phyloP scores from a whole-genome alignment of 2,888 invertebrate species.

The Acanthopleura granulata region DNA sequence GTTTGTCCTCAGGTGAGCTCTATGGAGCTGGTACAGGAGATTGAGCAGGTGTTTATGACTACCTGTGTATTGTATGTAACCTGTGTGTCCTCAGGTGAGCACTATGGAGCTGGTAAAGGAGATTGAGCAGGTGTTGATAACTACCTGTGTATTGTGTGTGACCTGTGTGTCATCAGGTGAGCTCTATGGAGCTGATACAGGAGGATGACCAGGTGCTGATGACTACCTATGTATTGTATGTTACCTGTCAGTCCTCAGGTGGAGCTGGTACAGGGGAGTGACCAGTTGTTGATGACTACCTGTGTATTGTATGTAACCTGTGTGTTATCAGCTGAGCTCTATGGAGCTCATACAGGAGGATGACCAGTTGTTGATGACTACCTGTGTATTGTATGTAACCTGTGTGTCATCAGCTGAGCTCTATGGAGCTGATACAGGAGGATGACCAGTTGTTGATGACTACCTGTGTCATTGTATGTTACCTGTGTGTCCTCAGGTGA shows the following conservation, averaged over 20 bases:
- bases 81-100: no score
- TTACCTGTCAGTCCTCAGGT: conserved; percentile 74
- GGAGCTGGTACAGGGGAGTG: conserved; percentile 96
- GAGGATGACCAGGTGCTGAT: background rate
- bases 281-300: conserved; percentile 88
- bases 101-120: background rate
- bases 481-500: conserved; percentile 76
- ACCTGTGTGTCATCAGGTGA: no score
- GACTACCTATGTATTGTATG: background rate
- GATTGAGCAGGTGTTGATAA: background rate
- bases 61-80: no score
- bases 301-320: no score
- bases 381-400: background rate
- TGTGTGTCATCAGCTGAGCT: conserved; percentile 79
- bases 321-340: conserved; percentile 87
- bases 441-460: conserved; percentile 95
- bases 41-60: conserved; percentile 93
- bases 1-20: conserved; percentile 82
- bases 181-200: background rate
- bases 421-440: conserved; percentile 95
- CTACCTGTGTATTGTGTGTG: no score
- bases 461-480: no score
- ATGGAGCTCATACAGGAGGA: conserved; percentile 97
- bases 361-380: conserved; percentile 90
- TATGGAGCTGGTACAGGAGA: conserved; percentile 95